Conservation (phyloP, 2,113 vertebrate species). For the Oncorhynchus kisutch region DNA sequence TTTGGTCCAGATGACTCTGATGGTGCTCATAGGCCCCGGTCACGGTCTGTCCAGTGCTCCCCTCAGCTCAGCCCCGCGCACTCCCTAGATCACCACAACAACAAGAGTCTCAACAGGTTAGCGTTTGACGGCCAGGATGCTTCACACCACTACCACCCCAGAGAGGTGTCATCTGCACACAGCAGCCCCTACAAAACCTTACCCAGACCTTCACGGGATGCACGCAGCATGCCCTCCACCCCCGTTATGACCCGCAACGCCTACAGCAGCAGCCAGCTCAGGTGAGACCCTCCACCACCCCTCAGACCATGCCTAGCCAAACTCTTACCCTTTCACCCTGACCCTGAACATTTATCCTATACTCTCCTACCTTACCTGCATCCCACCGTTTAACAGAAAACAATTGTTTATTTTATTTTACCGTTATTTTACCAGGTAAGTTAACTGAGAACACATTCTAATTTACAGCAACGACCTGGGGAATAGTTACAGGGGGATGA, state of each 20-base stretch:
- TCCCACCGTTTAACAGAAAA: too few relatives aligned
- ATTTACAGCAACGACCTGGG: too few relatives aligned
- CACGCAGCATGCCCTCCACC: conserved; percentile 87
- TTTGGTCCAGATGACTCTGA: conserved; percentile 74
- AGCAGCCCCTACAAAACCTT: conserved; percentile 89
- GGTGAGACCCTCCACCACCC: conserved; percentile 69
- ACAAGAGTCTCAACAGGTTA: conserved; percentile 65
- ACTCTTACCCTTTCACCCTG: conserved; percentile 3
- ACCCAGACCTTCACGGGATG: conserved; percentile 80
- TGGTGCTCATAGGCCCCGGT: conserved; percentile 74
- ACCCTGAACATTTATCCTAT: background rate
- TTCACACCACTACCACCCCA: conserved; percentile 57
- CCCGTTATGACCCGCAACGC: conserved; percentile 89
- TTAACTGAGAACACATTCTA: too few relatives aligned
- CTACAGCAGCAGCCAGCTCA: conserved; percentile 93
- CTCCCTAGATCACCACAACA: conserved; percentile 73
- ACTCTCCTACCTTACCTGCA: too few relatives aligned
- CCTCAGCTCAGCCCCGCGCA: conserved; percentile 84
- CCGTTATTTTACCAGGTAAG: too few relatives aligned
- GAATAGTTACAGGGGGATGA: too few relatives aligned
- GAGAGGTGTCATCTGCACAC: conserved; percentile 82
- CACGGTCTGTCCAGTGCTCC: conserved; percentile 84
- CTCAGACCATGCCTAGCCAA: background rate
- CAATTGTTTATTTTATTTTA: too few relatives aligned
- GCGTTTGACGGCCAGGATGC: conserved; percentile 53